Percentiles rank a stretch among this genome's conserved stretches.
phyloP scores from a whole-genome alignment of 2,888 invertebrate species.

The Drosophila neotestacea region DNA sequence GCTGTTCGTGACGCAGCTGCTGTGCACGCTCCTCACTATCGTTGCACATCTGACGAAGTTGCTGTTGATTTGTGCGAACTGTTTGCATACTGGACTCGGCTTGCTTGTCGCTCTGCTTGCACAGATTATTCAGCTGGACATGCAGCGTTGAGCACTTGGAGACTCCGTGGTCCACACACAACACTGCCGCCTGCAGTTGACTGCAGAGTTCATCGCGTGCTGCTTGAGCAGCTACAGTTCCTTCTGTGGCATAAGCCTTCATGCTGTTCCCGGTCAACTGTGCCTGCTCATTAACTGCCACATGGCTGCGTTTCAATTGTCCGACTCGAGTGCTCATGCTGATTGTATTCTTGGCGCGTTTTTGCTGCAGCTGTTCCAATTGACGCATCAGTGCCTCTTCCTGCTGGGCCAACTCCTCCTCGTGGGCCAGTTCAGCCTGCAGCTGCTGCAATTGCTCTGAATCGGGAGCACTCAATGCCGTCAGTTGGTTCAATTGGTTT shows the following conservation, averaged over 20 bases:
- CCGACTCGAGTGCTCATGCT: slow-evolving; percentile 63
- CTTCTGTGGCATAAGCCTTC: slow-evolving; percentile 42
- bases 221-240: slow-evolving; percentile 37
- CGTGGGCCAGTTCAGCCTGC: slow-evolving; percentile 58
- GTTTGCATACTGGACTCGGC: slow-evolving; percentile 40
- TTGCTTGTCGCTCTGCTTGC: slow-evolving; percentile 56
- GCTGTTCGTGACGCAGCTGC: slow-evolving; percentile 25
- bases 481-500: slow-evolving; percentile 59
- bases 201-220: slow-evolving; percentile 43
- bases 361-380: slow-evolving; percentile 84
- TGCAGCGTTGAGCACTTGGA: slow-evolving; percentile 68
- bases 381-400: slow-evolving; percentile 75
- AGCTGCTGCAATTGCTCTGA: slow-evolving; percentile 56
- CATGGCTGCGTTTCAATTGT: slow-evolving; percentile 67
- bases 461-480: slow-evolving; percentile 51
- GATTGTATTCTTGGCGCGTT: slow-evolving; percentile 76
- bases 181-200: slow-evolving; percentile 48
- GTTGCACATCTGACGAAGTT: slow-evolving; percentile 38
- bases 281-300: slow-evolving; percentile 28
- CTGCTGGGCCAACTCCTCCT: slow-evolving; percentile 62
- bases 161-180: slow-evolving; percentile 60
- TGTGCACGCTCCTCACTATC: slow-evolving; percentile 45
- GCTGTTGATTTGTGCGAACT: slow-evolving; percentile 38
- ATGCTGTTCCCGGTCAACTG: slow-evolving; percentile 36
- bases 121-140: slow-evolving; percentile 64